phyloP scores from a whole-genome alignment of 1,140 invertebrate genomes.

The Bombyx mori region DNA sequence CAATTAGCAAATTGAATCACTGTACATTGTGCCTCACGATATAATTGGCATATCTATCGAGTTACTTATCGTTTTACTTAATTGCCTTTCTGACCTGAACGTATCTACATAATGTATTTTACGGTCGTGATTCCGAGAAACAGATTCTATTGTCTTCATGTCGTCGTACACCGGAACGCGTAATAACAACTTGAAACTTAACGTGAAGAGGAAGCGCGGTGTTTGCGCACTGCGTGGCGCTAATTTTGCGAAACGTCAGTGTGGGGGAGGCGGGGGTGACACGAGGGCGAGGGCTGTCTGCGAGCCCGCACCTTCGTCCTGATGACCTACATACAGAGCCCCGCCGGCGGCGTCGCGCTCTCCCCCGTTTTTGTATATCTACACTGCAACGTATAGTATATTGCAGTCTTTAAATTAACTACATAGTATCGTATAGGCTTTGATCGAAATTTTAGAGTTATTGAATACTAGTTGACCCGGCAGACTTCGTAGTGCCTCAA shows the following conservation, averaged over 20 bases:
- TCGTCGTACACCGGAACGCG: too few relatives aligned
- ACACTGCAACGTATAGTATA: too few relatives aligned
- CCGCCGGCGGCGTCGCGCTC: conserved; percentile 21
- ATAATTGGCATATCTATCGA: conserved; percentile 23
- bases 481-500: too few relatives aligned
- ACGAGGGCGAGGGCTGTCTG: conserved; percentile 31
- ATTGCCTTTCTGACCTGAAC: conserved; percentile 46
- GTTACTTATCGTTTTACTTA: conserved; percentile 33
- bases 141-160: conserved; percentile 25
- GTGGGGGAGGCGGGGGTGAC: conserved; percentile 21
- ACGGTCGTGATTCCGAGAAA: conserved; percentile 36
- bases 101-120: conserved; percentile 31
- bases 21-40: conserved; percentile 18
- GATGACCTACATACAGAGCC: conserved; percentile 30
- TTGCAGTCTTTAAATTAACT: too few relatives aligned
- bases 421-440: too few relatives aligned
- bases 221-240: conserved; percentile 27
- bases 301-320: conserved; percentile 28
- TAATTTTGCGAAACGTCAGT: conserved; percentile 26
- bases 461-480: too few relatives aligned
- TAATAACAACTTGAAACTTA: too few relatives aligned
- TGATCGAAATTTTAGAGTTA: too few relatives aligned
- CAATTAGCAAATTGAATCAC: conserved; percentile 35
- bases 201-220: conserved; percentile 11
- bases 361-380: conserved; percentile 3